Evolutionary conservation across 1,140 invertebrate species (phyloP), one percentile per base, ranked within the genome.

Genomic region (Drosophila jambulina): DNA sequence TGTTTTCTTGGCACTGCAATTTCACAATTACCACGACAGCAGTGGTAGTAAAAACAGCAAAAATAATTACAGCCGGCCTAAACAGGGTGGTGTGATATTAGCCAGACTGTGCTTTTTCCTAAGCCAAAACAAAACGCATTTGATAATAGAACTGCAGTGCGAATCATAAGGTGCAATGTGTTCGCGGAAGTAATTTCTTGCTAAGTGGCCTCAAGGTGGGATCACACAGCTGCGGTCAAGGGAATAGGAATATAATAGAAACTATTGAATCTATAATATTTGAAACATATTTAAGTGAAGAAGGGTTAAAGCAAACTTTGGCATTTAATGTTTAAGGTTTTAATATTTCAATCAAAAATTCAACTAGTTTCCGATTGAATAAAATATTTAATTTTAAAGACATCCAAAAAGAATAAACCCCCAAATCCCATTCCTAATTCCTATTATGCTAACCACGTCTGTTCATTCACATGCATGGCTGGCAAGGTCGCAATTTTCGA

Each of bases 401-500:
- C 27, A 13, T n/a, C 6, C 2, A 17, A 17, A 13, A 2, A 17
- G 15, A 46, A 32, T 4, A 15, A 32, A 21, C 19, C 1, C 6
- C 8, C 1, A 53, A 51, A 21, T 27, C 25, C 13, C 13, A 38
- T 17, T 17, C 5, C 0, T 10, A 12, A 51, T 40, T n/a, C 12
- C 23, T 32, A 29, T 15, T 45, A 63, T 40, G 56, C 34, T 23
- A 9, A 17, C 19, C 40, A 29, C 38, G 19, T 25, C 67, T 70
- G 69, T 71, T 27, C 12, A 43, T 49, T 60, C 36, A 72, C 42
- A 72, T 71, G 40, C 75, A 70, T 62, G 74, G 46, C 40, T 49
- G 62, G 38, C 76, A 79, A 78, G 76, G 76, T 78, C 57, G 23
- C 36, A 25, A 40, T 71, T 63, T 78, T 78, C 58, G 57, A 68